Base-by-base conservation (phyloP, 1,140 invertebrate species). In the Ostrea denselamellosa region DNA sequence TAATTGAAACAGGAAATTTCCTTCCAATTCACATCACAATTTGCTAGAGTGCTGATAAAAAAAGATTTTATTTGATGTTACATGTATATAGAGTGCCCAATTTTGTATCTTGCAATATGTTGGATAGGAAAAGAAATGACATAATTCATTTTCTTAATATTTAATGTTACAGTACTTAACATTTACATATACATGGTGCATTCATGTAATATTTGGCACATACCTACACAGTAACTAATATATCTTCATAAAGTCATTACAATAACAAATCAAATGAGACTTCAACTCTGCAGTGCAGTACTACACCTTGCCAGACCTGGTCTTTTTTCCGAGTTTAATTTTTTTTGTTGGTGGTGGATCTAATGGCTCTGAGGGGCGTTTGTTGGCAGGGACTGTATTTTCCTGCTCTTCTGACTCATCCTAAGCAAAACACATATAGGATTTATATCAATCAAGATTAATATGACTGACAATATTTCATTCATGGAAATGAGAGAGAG, bases 281-380 rank as follows among this genome's bases (percentile, higher is more conserved):
- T 0, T 19, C 17, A 62, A 62, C 58, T 19, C 14, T 62, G 68
- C 25, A 14, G 14, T 28, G 14, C 9, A 77, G 12, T 34, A 12
- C 25, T 77, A 77, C 68, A 77, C 68, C 28, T 12, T 34, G 68
- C 25, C 22, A 17, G 68, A 14, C 8, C 56, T 62, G 17, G 56
- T 0, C 68, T 77, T 77, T 77, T 77, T 77, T 34, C 68, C 68
- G 4, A 77, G 68, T 77, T 77, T 77, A 14, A 25, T 34, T 34
- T 77, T 77, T 25, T 77, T 77, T 28, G 68, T 25, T 28, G 68
- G 68, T 12, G 68, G 68, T 25, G 68, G 68, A 28, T 77, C 68
- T 2, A 77, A 14, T 4, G 68, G 68, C 5, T 77, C 68, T 77
- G 68, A 0, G 14, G 68, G 8, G 28, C 68, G 68, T 77, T 34